phyloP scores from a whole-genome alignment of 2,888 invertebrate genomes.

The Achlya flavicornis region DNA sequence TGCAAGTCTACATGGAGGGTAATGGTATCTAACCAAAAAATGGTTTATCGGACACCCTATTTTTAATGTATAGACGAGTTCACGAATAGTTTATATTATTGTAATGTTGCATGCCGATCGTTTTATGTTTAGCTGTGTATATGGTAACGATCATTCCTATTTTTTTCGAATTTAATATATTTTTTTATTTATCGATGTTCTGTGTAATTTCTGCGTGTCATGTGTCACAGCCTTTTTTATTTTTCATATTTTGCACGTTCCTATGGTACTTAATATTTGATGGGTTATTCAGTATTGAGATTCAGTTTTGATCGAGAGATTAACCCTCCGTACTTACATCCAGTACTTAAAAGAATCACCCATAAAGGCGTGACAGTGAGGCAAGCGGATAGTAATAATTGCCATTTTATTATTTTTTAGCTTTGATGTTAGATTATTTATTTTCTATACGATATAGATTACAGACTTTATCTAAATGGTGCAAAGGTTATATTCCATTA shows the following conservation, averaged over 20 bases:
- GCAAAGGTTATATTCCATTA: slow-evolving; percentile 4
- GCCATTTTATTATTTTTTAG: not conserved
- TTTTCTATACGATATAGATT: not conserved
- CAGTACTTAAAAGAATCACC: slow-evolving; percentile 20
- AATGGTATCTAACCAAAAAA: slow-evolving; percentile 57
- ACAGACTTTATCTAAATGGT: not conserved
- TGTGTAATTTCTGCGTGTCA: slow-evolving; percentile 40
- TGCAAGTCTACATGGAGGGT: slow-evolving; percentile 44
- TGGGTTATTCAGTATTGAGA: not conserved
- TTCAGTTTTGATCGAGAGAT: not conserved
- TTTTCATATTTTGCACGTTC: slow-evolving; percentile 41
- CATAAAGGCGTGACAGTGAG: not conserved
- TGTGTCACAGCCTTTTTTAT: slow-evolving; percentile 27
- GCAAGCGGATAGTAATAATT: slow-evolving; percentile 1
- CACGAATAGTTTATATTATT: slow-evolving; percentile 30
- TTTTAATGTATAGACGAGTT: slow-evolving; percentile 21
- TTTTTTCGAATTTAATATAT: slow-evolving; percentile 66
- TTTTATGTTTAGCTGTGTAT: slow-evolving; percentile 55
- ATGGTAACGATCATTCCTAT: slow-evolving; percentile 73
- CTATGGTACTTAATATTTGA: slow-evolving; percentile 15
- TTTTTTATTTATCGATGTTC: slow-evolving; percentile 43
- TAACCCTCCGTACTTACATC: not conserved
- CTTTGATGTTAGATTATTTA: slow-evolving; percentile 3
- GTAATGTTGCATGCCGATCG: slow-evolving; percentile 58
- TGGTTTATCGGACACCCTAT: slow-evolving; percentile 60